A percentile compares a stretch with the other conserved stretches of the same genome.
Conservation (phyloP, 2,113 vertebrate species). For the Campylorhamphus procurvoides region DNA sequence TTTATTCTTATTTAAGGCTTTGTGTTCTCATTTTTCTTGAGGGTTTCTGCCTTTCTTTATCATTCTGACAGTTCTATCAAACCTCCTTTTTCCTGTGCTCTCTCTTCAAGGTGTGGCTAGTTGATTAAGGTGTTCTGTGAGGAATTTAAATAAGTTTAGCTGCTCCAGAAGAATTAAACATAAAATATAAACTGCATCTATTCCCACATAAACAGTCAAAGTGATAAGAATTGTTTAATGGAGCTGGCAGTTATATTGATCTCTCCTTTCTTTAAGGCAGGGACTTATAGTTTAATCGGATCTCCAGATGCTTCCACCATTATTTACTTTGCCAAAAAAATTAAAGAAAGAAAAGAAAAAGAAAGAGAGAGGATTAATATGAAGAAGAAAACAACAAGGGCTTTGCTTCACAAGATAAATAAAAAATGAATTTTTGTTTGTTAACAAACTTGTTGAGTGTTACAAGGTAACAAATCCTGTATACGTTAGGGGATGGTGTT, state of each 20-base stretch:
- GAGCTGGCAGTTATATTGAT: constrained; percentile 33
- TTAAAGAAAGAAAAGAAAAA: not conserved
- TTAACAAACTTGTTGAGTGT: constrained; percentile 35
- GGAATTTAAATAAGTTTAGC: constrained; percentile 35
- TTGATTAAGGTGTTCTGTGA: constrained; percentile 3
- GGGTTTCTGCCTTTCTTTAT: constrained; percentile 19
- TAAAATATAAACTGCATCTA: constrained; percentile 29
- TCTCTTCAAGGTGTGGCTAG: not conserved
- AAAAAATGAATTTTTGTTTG: constrained; percentile 45
- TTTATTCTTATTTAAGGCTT: constrained; percentile 24
- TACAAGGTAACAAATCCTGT: constrained; percentile 28
- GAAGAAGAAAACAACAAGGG: not conserved
- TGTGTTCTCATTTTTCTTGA: not conserved
- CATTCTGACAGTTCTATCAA: constrained; percentile 4
- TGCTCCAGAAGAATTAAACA: constrained; percentile 30
- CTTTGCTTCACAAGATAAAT: constrained; percentile 26
- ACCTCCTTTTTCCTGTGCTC: not conserved
- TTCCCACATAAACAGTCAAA: not conserved
- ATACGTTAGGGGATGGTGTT: not conserved
- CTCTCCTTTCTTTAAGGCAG: constrained; percentile 29
- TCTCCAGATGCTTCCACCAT: constrained; percentile 26
- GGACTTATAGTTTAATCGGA: not conserved
- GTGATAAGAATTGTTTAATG: constrained; percentile 59
- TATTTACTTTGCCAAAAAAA: not conserved
- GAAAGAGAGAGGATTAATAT: not conserved